Percentiles rank a stretch among this genome's conserved stretches.
Conservation (phyloP, 2,113 vertebrate genomes). For the Atlantisia rogersi region DNA sequence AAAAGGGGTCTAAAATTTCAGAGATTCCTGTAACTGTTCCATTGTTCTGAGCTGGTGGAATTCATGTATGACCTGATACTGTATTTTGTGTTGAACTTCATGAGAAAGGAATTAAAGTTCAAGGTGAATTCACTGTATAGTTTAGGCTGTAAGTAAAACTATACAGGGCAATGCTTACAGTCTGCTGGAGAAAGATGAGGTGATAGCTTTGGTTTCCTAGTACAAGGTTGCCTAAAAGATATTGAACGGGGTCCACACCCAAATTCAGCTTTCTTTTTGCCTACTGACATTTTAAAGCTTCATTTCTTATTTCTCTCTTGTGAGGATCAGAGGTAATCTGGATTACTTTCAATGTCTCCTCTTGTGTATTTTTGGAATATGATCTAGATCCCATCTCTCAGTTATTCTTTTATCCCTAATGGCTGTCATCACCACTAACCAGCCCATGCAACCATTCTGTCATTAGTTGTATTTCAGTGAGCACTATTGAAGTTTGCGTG, state of each 20-base stretch:
- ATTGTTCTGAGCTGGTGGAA: not conserved
- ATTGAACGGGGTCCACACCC: not conserved
- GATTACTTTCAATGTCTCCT: not conserved
- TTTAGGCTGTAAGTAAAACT: not conserved
- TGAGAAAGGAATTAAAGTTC: not conserved
- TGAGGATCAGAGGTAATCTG: not conserved
- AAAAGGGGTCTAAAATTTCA: not conserved
- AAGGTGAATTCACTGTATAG: not conserved
- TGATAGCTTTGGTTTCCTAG: not conserved
- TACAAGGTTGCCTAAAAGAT: not conserved
- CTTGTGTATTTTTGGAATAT: not conserved
- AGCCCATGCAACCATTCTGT: not conserved
- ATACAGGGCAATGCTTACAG: not conserved
- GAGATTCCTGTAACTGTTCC: not conserved
- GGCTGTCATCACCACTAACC: not conserved
- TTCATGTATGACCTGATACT: not conserved
- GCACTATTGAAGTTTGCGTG: not conserved
- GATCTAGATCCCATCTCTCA: not conserved
- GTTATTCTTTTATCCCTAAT: not conserved
- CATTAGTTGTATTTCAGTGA: not conserved
- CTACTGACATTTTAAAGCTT: not conserved
- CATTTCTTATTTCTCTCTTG: not conserved
- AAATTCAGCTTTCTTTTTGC: not conserved
- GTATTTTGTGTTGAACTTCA: not conserved
- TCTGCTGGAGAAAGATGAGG: not conserved